Evolutionary conservation across 2,888 invertebrate species (phyloP).

Genomic region (Rhodophaea formosa): DNA sequence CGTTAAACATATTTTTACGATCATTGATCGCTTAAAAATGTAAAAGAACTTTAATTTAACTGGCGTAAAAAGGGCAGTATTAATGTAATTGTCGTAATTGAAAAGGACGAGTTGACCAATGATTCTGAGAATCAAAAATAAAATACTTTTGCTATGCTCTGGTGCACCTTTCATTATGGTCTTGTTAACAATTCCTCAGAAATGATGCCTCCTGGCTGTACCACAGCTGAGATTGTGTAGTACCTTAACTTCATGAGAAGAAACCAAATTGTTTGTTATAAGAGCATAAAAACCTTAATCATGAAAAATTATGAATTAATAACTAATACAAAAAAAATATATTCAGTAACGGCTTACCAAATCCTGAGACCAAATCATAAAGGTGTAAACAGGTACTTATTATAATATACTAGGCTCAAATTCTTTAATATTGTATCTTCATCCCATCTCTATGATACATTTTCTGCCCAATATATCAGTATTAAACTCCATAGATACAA

Average conservation of each 20-base stretch:
- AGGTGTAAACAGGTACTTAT: too few relatives aligned
- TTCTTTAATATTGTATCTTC: too few relatives aligned
- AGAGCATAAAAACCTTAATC: too few relatives aligned
- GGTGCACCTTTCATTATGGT: conserved; percentile 4
- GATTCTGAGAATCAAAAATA: conserved; percentile 6
- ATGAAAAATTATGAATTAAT: too few relatives aligned
- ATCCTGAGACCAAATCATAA: too few relatives aligned
- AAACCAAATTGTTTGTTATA: not conserved
- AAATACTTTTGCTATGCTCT: not conserved
- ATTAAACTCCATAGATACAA: too few relatives aligned
- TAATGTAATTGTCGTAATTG: not conserved
- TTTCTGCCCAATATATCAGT: too few relatives aligned
- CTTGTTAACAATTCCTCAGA: conserved; percentile 15
- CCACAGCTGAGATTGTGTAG: not conserved
- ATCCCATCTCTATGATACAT: too few relatives aligned
- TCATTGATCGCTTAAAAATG: not conserved
- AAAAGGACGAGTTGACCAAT: not conserved
- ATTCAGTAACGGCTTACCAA: too few relatives aligned
- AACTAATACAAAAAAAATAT: too few relatives aligned
- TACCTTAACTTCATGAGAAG: not conserved
- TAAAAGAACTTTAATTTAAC: not conserved
- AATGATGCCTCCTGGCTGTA: conserved; percentile 12
- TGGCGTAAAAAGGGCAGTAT: not conserved
- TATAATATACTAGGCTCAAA: too few relatives aligned
- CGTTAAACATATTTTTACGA: too few relatives aligned